Evolutionary conservation across 1,140 invertebrate species (phyloP).

Genomic region (Leucophenga varia): DNA sequence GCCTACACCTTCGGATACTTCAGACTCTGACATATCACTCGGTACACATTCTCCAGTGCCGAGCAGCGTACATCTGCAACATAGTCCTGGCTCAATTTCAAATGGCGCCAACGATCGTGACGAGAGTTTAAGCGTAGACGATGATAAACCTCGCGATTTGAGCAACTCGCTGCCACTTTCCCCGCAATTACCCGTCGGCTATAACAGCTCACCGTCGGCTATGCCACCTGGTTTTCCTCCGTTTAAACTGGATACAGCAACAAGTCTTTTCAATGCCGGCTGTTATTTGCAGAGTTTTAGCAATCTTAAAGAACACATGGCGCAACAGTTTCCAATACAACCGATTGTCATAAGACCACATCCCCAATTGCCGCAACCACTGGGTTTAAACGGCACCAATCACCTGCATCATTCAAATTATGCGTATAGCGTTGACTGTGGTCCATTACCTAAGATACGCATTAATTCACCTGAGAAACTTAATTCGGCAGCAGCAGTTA

Average conservation of each 20-base stretch:
- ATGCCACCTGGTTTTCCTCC: slow-evolving; percentile 37
- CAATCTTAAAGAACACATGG: slow-evolving; percentile 49
- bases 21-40: slow-evolving; percentile 60
- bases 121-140: slow-evolving; percentile 49
- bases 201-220: slow-evolving; percentile 8
- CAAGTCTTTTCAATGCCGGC: slow-evolving; percentile 48
- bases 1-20: slow-evolving; percentile 56
- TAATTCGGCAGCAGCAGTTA: slow-evolving; percentile 37
- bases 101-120: slow-evolving; percentile 52
- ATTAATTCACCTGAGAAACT: slow-evolving; percentile 57
- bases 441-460: slow-evolving; percentile 57
- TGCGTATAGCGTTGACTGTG: slow-evolving; percentile 47
- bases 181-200: slow-evolving; percentile 28
- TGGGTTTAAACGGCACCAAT: slow-evolving; percentile 39
- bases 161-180: slow-evolving; percentile 34
- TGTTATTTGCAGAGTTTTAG: slow-evolving; percentile 55
- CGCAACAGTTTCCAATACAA: slow-evolving; percentile 53
- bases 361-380: slow-evolving; percentile 52
- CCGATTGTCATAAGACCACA: slow-evolving; percentile 54
- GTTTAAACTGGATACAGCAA: slow-evolving; percentile 46
- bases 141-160: slow-evolving; percentile 50
- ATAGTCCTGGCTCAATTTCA: slow-evolving; percentile 54
- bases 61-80: slow-evolving; percentile 52
- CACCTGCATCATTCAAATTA: slow-evolving; percentile 56
- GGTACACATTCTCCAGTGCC: slow-evolving; percentile 61